Evolutionary conservation across 2,888 invertebrate genomes (phyloP).

Genomic region (Agriopis aurantiaria): DNA sequence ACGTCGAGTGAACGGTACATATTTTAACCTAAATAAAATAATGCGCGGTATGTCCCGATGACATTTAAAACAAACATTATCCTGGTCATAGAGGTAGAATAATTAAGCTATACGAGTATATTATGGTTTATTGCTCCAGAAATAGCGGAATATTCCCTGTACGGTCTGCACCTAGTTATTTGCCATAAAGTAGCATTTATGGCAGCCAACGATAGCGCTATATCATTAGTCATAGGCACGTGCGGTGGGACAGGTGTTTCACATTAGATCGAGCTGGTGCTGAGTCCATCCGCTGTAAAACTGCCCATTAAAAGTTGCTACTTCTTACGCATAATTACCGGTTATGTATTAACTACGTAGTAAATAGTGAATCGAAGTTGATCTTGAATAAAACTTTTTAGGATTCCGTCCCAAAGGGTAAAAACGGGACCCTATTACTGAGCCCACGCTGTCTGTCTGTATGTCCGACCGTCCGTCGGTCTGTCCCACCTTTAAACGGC

Average conservation of each 20-base stretch:
- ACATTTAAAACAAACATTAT: background rate
- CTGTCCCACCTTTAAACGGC: too few relatives aligned
- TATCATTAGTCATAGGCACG: conserved; percentile 69
- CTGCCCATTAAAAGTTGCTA: conserved; percentile 26
- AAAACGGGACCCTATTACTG: too few relatives aligned
- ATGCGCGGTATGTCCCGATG: too few relatives aligned
- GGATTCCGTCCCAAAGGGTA: too few relatives aligned
- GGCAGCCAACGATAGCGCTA: conserved; percentile 58
- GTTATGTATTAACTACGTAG: background rate
- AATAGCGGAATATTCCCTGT: conserved; percentile 51
- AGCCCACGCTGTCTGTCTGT: too few relatives aligned
- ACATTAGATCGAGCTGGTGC: conserved; percentile 36
- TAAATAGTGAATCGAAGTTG: background rate
- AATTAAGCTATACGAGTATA: conserved; percentile 13
- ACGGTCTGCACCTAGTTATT: conserved; percentile 24
- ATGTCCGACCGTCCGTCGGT: too few relatives aligned
- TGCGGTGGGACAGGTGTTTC: conserved; percentile 59
- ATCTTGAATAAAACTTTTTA: background rate
- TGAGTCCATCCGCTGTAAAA: conserved; percentile 34
- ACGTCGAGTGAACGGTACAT: too few relatives aligned
- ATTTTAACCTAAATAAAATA: too few relatives aligned
- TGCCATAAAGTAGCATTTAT: conserved; percentile 53
- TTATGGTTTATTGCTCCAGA: conserved; percentile 46
- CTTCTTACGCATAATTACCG: conserved; percentile 2
- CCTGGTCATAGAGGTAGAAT: background rate